phyloP scores from a whole-genome alignment of 1,140 invertebrate species.

The Megalopta genalis region DNA sequence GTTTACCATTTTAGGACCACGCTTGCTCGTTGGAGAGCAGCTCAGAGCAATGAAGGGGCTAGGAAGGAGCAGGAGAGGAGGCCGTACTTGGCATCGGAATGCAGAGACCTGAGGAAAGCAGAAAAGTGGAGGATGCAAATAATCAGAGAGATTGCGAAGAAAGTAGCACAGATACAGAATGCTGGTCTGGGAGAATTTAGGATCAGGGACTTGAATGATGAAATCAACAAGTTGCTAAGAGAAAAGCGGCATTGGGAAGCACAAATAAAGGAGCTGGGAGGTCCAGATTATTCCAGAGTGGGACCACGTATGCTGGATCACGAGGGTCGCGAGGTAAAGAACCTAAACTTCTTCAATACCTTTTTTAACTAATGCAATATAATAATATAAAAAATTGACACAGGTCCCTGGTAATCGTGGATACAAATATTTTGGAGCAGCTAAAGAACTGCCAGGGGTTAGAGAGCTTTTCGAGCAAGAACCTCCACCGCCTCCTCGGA shows the following conservation, averaged over 20 bases:
- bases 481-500: constrained; percentile 91
- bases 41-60: constrained; percentile 92
- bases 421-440: constrained; percentile 99
- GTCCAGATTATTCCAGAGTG: constrained; percentile 95
- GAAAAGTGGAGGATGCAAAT: constrained; percentile 98
- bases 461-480: constrained; percentile 98
- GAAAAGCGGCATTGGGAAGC: constrained; percentile 99
- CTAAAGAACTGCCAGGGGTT: constrained; percentile 98
- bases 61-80: constrained; percentile 89
- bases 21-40: constrained; percentile 95
- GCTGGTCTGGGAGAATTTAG: constrained; percentile 99
- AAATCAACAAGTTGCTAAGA: constrained; percentile 98
- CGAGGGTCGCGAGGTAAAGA: constrained; percentile 92
- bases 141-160: constrained; percentile 97
- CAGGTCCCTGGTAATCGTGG: constrained; percentile 95
- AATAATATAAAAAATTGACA: not conserved
- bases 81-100: constrained; percentile 96
- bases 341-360: not conserved
- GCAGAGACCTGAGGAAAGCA: constrained; percentile 92
- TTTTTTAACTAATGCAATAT: no score
- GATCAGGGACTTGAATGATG: constrained; percentile 98
- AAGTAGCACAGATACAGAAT: constrained; percentile 99
- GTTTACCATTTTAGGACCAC: constrained; percentile 90
- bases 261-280: constrained; percentile 96
- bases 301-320: constrained; percentile 97